phyloP scores from a whole-genome alignment of 1,140 invertebrate genomes.

The Drosophila nasuta region DNA sequence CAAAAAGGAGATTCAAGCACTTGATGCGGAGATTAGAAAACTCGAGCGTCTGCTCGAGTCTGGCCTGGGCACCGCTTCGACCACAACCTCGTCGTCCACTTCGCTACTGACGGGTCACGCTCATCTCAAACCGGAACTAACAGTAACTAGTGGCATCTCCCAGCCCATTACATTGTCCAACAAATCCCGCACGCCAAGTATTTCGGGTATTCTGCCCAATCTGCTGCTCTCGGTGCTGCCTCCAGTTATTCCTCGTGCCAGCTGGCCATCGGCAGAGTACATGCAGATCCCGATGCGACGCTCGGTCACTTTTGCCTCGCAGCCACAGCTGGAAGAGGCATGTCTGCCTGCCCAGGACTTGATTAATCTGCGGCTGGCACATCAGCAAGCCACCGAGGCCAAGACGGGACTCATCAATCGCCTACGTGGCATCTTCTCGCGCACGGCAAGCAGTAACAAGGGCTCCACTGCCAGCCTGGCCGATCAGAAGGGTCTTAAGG shows the following conservation, averaged over 20 bases:
- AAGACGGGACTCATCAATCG: conserved; percentile 86
- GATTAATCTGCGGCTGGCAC: conserved; percentile 86
- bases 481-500: conserved; percentile 87
- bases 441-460: conserved; percentile 78
- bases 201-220: conserved; percentile 89
- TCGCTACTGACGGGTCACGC: conserved; percentile 84
- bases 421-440: conserved; percentile 82
- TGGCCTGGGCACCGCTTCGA: conserved; percentile 86
- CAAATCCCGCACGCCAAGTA: conserved; percentile 87
- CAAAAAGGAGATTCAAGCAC: conserved; percentile 91
- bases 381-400: conserved; percentile 86
- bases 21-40: conserved; percentile 92
- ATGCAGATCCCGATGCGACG: conserved; percentile 86
- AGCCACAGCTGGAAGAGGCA: conserved; percentile 87
- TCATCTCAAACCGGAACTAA: conserved; percentile 85
- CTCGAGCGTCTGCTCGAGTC: conserved; percentile 89
- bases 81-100: conserved; percentile 87
- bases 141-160: conserved; percentile 56
- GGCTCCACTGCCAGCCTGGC: conserved; percentile 87
- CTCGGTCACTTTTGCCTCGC: conserved; percentile 88
- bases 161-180: conserved; percentile 33
- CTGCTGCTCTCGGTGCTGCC: conserved; percentile 90
- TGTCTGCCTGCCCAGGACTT: conserved; percentile 86
- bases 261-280: conserved; percentile 90
- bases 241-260: conserved; percentile 90